phyloP scores from a whole-genome alignment of 2,113 vertebrate genomes.

The Xenopus laevis region DNA sequence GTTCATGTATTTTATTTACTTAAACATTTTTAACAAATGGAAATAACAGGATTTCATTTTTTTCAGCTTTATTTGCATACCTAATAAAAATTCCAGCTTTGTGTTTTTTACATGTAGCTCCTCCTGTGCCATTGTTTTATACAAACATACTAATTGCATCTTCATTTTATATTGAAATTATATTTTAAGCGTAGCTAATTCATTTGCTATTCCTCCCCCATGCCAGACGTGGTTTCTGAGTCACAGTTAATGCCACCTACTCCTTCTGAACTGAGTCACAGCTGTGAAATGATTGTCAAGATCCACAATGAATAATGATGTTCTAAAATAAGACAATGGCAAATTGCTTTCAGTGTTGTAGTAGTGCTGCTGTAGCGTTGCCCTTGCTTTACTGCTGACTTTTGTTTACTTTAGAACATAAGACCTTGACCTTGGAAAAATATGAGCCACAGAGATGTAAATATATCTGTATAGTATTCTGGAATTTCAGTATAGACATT shows the following conservation, averaged over 20 bases:
- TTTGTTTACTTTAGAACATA: neutral
- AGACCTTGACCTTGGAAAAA: neutral
- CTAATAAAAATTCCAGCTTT: neutral
- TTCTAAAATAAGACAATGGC: constrained; percentile 1
- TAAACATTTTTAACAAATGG: too few species aligned
- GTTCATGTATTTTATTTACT: too few species aligned
- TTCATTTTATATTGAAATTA: constrained; percentile 12
- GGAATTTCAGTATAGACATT: neutral
- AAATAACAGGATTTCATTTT: too few species aligned
- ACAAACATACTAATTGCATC: constrained; percentile 14
- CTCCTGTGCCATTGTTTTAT: neutral
- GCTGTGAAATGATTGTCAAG: constrained; percentile 20
- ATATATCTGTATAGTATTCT: too few species aligned
- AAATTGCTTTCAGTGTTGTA: constrained; percentile 1
- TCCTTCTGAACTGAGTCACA: constrained; percentile 32
- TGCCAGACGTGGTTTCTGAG: constrained; percentile 40
- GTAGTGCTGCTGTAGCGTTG: neutral
- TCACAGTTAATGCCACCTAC: constrained; percentile 34
- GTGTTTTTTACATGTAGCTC: neutral
- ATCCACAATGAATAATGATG: constrained; percentile 4
- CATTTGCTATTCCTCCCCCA: constrained; percentile 44
- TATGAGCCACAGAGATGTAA: too few species aligned
- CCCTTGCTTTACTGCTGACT: neutral
- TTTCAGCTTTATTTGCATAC: neutral
- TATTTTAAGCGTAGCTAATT: constrained; percentile 17